A percentile compares a stretch with the other conserved stretches of the same genome.
Conservation (phyloP, 2,113 vertebrate genomes). For the Rhinopithecus roxellana region DNA sequence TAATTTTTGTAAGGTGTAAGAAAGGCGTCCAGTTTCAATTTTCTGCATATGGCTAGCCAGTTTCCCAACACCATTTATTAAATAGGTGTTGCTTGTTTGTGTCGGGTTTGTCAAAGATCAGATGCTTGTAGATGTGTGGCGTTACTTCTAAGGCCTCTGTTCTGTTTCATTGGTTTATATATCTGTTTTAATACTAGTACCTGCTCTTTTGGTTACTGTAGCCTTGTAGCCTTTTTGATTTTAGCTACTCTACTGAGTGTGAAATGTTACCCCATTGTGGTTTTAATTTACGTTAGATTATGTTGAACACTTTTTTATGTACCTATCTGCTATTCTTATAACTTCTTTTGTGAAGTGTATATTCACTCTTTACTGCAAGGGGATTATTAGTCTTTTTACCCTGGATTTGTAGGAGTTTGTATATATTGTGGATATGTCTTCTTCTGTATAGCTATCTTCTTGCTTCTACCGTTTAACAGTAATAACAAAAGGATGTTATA, state of each 20-base stretch:
- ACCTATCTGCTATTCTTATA: neutral
- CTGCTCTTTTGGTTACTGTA: no score
- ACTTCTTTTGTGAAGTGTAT: neutral
- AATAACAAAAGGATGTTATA: neutral
- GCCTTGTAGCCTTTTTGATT: neutral
- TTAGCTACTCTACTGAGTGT: neutral
- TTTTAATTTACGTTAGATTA: conserved; percentile 25
- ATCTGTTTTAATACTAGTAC: no score
- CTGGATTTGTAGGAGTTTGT: neutral
- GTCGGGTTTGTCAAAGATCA: no score
- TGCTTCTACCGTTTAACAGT: neutral
- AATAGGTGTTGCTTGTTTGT: no score
- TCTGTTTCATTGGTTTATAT: no score
- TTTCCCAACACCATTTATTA: no score
- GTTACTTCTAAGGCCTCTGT: no score
- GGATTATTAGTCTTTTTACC: neutral
- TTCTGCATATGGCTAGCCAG: no score
- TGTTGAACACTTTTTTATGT: neutral
- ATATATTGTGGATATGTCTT: conserved; percentile 8
- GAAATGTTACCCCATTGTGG: neutral
- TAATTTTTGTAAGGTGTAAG: no score
- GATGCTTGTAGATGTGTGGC: no score
- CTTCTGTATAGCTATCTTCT: neutral
- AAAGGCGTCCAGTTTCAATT: no score
- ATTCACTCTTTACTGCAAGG: neutral